Evolutionary conservation across 1,140 invertebrate genomes (phyloP).

Genomic region (Drosophila nannoptera): DNA sequence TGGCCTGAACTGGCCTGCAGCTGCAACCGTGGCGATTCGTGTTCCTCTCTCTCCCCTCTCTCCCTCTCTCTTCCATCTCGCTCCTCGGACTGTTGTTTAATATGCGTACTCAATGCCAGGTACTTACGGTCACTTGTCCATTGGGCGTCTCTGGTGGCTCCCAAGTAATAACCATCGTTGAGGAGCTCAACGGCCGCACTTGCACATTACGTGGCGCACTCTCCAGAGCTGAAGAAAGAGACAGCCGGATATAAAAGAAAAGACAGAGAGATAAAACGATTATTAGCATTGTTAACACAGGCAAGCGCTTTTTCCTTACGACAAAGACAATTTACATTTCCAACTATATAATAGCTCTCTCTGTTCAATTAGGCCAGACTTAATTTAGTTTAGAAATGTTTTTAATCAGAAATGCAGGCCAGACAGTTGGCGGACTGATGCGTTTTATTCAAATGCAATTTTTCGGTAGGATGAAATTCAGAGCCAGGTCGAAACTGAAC

Average conservation of each 20-base stretch:
- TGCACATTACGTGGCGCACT: conserved; percentile 95
- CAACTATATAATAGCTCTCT: background rate
- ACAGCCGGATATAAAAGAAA: background rate
- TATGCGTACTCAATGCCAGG: conserved; percentile 55
- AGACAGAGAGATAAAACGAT: conserved; percentile 1
- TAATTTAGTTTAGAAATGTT: conserved; percentile 51
- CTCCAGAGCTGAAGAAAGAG: conserved; percentile 91
- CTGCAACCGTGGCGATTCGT: conserved; percentile 1
- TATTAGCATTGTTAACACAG: conserved; percentile 42
- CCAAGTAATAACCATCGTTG: conserved; percentile 98
- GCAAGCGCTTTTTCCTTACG: background rate
- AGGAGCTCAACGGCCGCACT: conserved; percentile 94
- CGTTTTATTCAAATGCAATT: conserved; percentile 58
- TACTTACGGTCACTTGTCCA: conserved; percentile 94
- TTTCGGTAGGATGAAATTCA: conserved; percentile 33
- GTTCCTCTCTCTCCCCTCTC: background rate
- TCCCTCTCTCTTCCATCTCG: no score
- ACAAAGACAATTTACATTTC: background rate
- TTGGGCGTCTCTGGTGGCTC: conserved; percentile 97
- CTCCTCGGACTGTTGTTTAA: conserved; percentile 48
- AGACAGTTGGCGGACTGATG: conserved; percentile 20
- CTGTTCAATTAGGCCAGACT: conserved; percentile 15
- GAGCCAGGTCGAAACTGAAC: background rate
- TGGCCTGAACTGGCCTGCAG: background rate
- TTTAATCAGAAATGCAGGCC: conserved; percentile 18